These are phyloP conservation scores for Carassius carassius DNA, from an alignment of 2,113 vertebrate species.

Conservation along the genomic window DNA sequence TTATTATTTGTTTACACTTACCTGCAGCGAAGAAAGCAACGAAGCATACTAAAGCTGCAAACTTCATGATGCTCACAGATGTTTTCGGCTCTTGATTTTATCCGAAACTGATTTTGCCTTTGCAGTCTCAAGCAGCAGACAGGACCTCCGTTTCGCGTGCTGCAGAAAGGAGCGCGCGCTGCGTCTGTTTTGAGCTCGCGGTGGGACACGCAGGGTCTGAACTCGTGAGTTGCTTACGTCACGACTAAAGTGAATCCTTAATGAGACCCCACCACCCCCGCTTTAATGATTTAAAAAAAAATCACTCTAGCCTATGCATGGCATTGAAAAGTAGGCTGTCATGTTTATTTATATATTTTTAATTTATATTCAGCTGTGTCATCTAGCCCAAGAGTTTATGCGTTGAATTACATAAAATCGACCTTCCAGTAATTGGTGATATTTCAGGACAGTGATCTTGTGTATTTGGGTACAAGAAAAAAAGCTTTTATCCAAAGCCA, in stretches of 20 bases:
- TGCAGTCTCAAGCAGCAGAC: neutral
- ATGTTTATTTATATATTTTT: neutral
- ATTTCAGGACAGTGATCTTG: neutral
- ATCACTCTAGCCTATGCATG: neutral
- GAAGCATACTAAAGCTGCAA: slow-evolving; percentile 51
- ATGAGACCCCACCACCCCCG: neutral
- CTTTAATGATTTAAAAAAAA: neutral
- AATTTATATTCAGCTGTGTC: neutral
- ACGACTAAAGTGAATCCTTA: neutral
- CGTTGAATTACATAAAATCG: neutral
- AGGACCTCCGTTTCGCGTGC: neutral
- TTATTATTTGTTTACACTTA: slow-evolving; percentile 53
- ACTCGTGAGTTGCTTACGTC: slow-evolving; percentile 32
- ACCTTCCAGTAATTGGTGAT: neutral
- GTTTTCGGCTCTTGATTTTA: neutral
- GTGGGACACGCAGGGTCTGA: slow-evolving; percentile 13
- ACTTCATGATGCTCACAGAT: slow-evolving; percentile 63
- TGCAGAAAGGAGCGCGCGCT: slow-evolving; percentile 24
- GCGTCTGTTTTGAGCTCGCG: slow-evolving; percentile 27
- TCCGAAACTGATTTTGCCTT: neutral
- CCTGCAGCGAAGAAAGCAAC: slow-evolving; percentile 62
- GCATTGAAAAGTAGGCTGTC: neutral
- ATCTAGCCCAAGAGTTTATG: neutral
- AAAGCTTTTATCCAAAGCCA: too few species aligned
- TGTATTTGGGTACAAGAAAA: neutral